These are phyloP conservation scores for Lochmaea capreae DNA, from an alignment of 2,888 invertebrate genomes.

Conservation along the genomic window DNA sequence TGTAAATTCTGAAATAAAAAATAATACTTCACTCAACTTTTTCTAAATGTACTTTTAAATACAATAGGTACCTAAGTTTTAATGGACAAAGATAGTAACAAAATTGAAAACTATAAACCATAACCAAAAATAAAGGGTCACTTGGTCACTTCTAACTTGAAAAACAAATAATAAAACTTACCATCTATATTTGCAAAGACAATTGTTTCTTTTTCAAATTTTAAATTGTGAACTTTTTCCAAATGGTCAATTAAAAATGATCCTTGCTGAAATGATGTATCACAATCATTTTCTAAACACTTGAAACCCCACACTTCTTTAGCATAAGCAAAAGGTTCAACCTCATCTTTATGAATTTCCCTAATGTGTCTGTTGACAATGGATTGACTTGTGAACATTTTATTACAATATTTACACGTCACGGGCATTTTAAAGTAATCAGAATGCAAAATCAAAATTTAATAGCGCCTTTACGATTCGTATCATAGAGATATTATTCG, in stretches of 20 bases:
- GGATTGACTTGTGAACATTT: conserved; percentile 5
- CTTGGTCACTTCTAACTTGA: too few relatives aligned
- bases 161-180: neutral
- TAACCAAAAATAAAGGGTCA: too few relatives aligned
- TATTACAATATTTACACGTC: conserved; percentile 1
- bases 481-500: too few relatives aligned
- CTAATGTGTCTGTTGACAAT: conserved; percentile 7
- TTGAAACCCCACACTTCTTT: conserved; percentile 13
- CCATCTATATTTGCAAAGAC: neutral
- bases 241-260: conserved; percentile 7
- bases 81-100: too few relatives aligned
- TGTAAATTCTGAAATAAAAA: conserved; percentile 9
- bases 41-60: too few relatives aligned
- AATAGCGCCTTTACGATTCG: too few relatives aligned
- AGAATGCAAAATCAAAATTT: too few relatives aligned
- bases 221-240: conserved; percentile 7
- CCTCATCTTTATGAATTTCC: conserved; percentile 6
- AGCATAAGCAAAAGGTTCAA: conserved; percentile 4
- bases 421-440: neutral
- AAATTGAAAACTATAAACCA: too few relatives aligned
- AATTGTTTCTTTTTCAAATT: conserved; percentile 5
- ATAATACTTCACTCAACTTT: neutral
- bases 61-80: too few relatives aligned
- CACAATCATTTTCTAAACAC: conserved; percentile 8
- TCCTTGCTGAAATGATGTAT: conserved; percentile 11